Evolutionary conservation across 2,113 vertebrate species (phyloP), one percentile per base, ranked within the genome.

Genomic region (Trogon surrucura): DNA sequence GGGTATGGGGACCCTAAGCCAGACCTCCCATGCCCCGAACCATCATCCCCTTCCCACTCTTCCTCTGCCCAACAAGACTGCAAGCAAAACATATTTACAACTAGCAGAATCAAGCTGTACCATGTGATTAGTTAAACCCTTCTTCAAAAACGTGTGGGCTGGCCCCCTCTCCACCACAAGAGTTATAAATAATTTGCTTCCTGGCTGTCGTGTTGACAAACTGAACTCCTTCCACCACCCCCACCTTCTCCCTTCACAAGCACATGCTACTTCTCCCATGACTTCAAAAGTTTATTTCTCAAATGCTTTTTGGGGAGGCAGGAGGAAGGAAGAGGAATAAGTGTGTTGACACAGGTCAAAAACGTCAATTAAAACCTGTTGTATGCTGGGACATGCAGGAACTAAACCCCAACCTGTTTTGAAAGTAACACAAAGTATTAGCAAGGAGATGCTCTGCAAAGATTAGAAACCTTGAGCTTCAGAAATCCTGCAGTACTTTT

Each of bases 151-250:
- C 93, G 32, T 4, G 85, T 96, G 93, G 90, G 92, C 80, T 25
- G 93, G 47, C 67, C 85, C 95, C 75, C 61, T 94, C 90, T 96
- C 57, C 54, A 74, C 89, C 95, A 85, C 92, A 90, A 84, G 27
- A 1, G 23, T 86, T 91, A 94, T 88, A 78, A 86, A 95, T 96
- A 97, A 60, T 90, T 61, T 45, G 85, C 27, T 96, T 96, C 93
- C 95, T 96, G 95, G 81, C 75, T 93, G 75, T 47, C 21, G 1
- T 96, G 93, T 96, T 97, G 95, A 96, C 95, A 96, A 97, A 97
- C 85, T 93, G 56, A 94, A 86, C 93, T 91, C 71, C 93, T 96
- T 94, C 94, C 60, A 72, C 95, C 93, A 69, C 95, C 88, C 88
- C 71, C 93, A 74, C 51, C 23, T 93, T 93, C 95, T 94, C 82